Evolutionary conservation across 2,888 invertebrate genomes (phyloP), one percentile per base, ranked within the genome.

Genomic region (Stenchaetothrips biformis): DNA sequence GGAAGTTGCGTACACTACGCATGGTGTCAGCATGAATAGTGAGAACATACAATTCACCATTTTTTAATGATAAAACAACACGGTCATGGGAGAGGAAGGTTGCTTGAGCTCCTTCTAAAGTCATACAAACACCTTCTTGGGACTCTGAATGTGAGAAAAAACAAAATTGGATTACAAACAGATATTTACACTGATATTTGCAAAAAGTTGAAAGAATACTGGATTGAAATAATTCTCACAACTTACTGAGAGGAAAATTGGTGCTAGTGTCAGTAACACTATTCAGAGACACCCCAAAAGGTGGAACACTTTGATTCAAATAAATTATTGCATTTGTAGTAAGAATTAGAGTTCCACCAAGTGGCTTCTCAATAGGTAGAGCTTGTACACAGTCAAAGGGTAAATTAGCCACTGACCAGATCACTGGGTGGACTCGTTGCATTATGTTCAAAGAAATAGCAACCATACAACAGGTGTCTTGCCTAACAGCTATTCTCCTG

Each of bases 361-460:
- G 91, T 0, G 98, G 98, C 86, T 96, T 96, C 80, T 96, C 95
- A 7, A 98, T 94, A 0, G 98, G 92, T 80, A 96, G 91, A 0
- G 95, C 94, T 85, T 93, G 92, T 9, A 92, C 89, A 85, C 98
- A 97, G 87, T 99, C 99, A 87, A 95, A 98, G 0, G 99, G 99
- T 82, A 99, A 89, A 84, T 95, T 94, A 18, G 92, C 92, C 0
- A 95, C 94, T 37, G 98, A 96, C 99, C 99, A 99, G 85, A 99
- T 99, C 80, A 98, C 94, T 0, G 99, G 99, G 87, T 99, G 98
- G 0, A 98, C 97, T 83, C 94, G 91, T 84, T 98, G 96, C 83
- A 96, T 95, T 85, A 98, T 94, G 87, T 99, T 99, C 67, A 99
- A 88, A 0, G 98, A 98, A 82, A 99, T 95, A 48, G 98, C 99